Conservation (phyloP, 2,113 vertebrate species). For the Pseudolaguvia tuberculata region DNA sequence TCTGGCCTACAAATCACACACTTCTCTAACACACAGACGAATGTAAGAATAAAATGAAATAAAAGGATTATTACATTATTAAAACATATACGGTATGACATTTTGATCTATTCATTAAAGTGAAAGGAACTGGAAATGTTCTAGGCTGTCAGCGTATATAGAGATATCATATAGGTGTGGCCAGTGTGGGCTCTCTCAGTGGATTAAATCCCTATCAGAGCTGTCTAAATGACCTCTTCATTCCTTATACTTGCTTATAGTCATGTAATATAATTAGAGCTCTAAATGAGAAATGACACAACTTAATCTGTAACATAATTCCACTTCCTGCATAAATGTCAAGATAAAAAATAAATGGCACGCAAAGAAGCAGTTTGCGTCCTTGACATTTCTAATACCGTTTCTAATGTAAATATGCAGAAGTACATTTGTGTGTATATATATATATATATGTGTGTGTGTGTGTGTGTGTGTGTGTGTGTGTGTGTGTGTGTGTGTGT, state of each 20-base stretch:
- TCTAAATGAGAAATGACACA: constrained; percentile 52
- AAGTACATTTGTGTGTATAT: too few species aligned
- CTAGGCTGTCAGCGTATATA: constrained; percentile 26
- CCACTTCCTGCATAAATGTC: constrained; percentile 1
- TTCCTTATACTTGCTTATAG: constrained; percentile 59
- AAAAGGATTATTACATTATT: not conserved
- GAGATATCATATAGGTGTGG: constrained; percentile 50
- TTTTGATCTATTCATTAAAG: constrained; percentile 11
- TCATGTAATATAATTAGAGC: constrained; percentile 66
- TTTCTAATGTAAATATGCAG: too few species aligned
- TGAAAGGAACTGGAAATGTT: not conserved
- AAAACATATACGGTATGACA: not conserved
- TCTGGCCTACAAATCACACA: constrained; percentile 34
- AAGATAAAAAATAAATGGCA: constrained; percentile 11
- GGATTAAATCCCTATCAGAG: constrained; percentile 57
- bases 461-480: not conserved
- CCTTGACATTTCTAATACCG: not conserved
- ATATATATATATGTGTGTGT: too few species aligned
- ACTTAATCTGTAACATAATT: constrained; percentile 55
- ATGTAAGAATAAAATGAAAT: not conserved
- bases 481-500: too few species aligned
- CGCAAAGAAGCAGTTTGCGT: not conserved
- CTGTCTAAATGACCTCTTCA: constrained; percentile 69
- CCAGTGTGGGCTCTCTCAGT: constrained; percentile 45
- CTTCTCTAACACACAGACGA: constrained; percentile 14